Evolutionary conservation across 2,113 vertebrate species (phyloP), one percentile per base, ranked within the genome.

Genomic region (Salminus brasiliensis): DNA sequence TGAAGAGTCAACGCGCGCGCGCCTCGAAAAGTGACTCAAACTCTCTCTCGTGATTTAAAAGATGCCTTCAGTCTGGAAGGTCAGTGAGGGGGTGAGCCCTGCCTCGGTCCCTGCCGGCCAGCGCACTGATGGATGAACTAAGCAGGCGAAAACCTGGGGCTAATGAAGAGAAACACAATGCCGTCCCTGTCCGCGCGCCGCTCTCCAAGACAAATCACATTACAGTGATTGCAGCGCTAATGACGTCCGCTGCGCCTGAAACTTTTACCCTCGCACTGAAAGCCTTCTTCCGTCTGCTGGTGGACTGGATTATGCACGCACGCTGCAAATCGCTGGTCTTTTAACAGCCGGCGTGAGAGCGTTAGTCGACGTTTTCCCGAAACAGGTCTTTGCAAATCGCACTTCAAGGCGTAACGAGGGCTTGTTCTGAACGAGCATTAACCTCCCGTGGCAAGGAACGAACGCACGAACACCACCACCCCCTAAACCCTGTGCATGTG

Each of bases 131-230:
- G 68, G 80, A 84, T 82, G 77, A 82, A 84, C 80, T 80, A 72
- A 82, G 70, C 78, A 76, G 80, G 66, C 43, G 43, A 84, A 82
- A 76, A 78, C 63, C 74, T 81, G 69, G 45, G 79, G 75, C 72
- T 84, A 84, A 86, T 86, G 76, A 86, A 79, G 76, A 82, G 82
- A 77, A 87, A 85, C 85, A 87, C 79, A 77, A 87, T 76, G 72
- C 81, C 76, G 29, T 74, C 52, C 55, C 65, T 78, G 76, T 85
- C 68, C 65, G 55, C 79, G 63, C 71, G 43, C 74, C 66, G 62
- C 72, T 39, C 73, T 30, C 30, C 29, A 36, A 72, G 62, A 82
- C 77, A 82, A 76, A 82, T 82, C 72, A 67, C 79, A 79, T 82
- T 65, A 52, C 80, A 68, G 72, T 74, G 36, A 75, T 66, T 62